A percentile compares a stretch with the other conserved stretches of the same genome.
These are phyloP conservation scores for Lytechinus variegatus DNA, from an alignment of 35 echinoderm and acorn worm genomes.

Conservation along the genomic window DNA sequence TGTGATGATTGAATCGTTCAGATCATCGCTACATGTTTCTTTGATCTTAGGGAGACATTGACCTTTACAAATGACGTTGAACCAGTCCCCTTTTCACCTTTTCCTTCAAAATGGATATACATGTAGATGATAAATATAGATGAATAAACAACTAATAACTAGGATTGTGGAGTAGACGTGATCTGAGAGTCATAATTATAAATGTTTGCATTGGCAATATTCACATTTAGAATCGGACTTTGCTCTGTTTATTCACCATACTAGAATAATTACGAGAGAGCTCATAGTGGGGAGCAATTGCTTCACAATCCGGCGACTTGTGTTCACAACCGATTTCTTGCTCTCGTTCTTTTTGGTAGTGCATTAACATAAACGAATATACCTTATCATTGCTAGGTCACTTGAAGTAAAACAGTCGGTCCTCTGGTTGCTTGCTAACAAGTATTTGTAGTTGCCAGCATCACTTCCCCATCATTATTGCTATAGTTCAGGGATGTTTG, in stretches of 20 bases:
- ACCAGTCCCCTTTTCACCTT: not conserved
- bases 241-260: not conserved
- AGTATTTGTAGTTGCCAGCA: too few species aligned
- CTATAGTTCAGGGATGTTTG: too few species aligned
- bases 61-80: not conserved
- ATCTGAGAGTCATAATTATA: not conserved
- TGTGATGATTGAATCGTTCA: not conserved
- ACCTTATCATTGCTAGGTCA: too few species aligned
- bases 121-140: not conserved
- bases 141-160: not conserved
- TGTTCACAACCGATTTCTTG: too few species aligned
- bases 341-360: too few species aligned
- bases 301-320: too few species aligned
- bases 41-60: not conserved
- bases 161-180: not conserved
- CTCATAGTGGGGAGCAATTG: too few species aligned
- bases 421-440: too few species aligned
- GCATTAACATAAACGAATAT: too few species aligned
- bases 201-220: not conserved
- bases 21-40: not conserved
- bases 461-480: too few species aligned
- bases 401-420: too few species aligned
- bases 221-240: not conserved
- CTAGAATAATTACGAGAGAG: too few species aligned
- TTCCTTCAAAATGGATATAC: not conserved